These are phyloP conservation scores for Aleiodes sp. DNA, from an alignment of 1,140 invertebrate genomes.

Conservation along the genomic window DNA sequence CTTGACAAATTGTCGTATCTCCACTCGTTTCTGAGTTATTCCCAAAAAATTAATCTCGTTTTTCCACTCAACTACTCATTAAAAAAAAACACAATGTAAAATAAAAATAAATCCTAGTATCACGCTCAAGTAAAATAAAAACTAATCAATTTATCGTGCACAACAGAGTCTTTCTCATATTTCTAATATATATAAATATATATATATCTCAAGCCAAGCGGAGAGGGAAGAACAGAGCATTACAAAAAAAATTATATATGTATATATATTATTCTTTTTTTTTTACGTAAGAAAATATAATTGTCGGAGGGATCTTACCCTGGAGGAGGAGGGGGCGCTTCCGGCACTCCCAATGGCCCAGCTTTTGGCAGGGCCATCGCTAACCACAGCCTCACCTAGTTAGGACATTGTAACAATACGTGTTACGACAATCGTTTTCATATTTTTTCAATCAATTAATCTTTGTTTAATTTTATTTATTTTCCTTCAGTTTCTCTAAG, in stretches of 20 bases:
- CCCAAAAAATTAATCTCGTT: too few species aligned
- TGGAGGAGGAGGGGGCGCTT: constrained; percentile 69
- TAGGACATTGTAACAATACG: constrained; percentile 62
- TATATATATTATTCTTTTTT: too few species aligned
- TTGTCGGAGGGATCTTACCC: constrained; percentile 71
- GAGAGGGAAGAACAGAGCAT: constrained; percentile 62
- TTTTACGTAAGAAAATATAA: constrained; percentile 56
- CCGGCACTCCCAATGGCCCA: constrained; percentile 67
- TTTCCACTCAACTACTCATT: too few species aligned
- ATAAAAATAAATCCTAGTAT: background rate
- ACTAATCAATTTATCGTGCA: constrained; percentile 52
- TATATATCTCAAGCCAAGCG: constrained; percentile 57
- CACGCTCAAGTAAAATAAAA: background rate
- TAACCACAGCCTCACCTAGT: constrained; percentile 68
- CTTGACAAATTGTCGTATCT: too few species aligned
- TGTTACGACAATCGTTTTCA: constrained; percentile 54
- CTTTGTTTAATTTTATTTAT: constrained; percentile 3
- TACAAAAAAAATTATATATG: constrained; percentile 56
- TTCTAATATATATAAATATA: constrained; percentile 46
- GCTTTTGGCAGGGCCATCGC: constrained; percentile 66
- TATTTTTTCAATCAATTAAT: constrained; percentile 39
- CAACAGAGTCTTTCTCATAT: too few species aligned
- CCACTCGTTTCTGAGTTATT: too few species aligned
- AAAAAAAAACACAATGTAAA: too few species aligned
- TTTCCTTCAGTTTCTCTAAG: background rate